Evolutionary conservation across 2,888 invertebrate genomes (phyloP), one percentile per base, ranked within the genome.

Genomic region (Arenicola marina): DNA sequence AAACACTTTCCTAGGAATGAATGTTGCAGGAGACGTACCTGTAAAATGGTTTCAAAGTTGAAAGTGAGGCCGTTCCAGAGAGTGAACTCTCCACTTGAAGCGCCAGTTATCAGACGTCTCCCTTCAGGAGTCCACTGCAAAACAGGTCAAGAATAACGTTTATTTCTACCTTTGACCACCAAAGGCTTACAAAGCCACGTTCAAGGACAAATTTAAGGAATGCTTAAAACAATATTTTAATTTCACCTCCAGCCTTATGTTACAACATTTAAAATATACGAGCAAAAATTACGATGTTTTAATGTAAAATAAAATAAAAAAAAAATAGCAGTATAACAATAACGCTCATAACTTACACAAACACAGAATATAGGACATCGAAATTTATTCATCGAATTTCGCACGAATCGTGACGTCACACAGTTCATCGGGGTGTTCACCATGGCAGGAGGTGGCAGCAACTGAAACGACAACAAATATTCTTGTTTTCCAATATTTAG

Each of bases 41-140:
- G 99, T 55, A 99, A 87, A 83, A 99, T 99, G n/a, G 99, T 99
- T 87, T 99, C 99, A 86, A 99, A 99, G 86, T 99, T 99, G 85
- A 99, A 99, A n/a, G 98, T 99, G 32, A 99, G 88, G 33, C 99
- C 99, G 87, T 99, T 99, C 99, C 99, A 99, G 2, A 99, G 86
- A 0, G 99, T 99, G 80, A 99, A 99, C 85, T 99, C 99, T 51
- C 99, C 99, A 61, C 97, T 97, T 32, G 98, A 98, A 28, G 99
- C 98, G 11, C 99, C 99, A 1, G 99, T 99, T 4, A 99, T 93
- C 66, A 99, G 87, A 73, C 99, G 89, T 70, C 99, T 89, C 18
- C 99, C 99, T 85, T 99, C 99, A 0, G 99, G 99, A 4, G 99
- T 99, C 99, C 99, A 99, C 86, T 87, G 73, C 54, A 82, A 74